phyloP scores from a whole-genome alignment of 2,113 vertebrate genomes.

The Pluvialis apricaria region DNA sequence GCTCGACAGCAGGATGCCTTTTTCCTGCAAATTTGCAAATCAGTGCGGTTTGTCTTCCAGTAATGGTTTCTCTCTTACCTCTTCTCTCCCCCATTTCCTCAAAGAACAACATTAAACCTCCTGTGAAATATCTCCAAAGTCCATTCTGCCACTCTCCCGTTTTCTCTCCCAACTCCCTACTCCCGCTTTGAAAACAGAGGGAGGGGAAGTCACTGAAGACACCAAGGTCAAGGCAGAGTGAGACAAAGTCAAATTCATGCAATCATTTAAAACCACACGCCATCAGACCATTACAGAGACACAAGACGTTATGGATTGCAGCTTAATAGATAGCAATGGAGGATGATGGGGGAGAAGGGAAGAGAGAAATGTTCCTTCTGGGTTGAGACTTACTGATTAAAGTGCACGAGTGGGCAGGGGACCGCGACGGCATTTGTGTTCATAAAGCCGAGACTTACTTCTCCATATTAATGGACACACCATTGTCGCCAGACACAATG shows the following conservation, averaged over 20 bases:
- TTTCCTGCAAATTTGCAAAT: neutral
- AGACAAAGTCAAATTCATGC: constrained; percentile 55
- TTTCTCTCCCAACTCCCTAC: neutral
- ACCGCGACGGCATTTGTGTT: neutral
- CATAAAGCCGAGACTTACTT: constrained; percentile 4
- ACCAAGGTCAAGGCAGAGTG: constrained; percentile 49
- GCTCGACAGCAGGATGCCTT: neutral
- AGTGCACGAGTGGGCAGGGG: constrained; percentile 25
- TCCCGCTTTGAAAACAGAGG: neutral
- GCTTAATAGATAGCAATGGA: constrained; percentile 35
- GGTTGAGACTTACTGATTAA: constrained; percentile 41
- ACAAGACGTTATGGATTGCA: constrained; percentile 14
- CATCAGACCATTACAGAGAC: constrained; percentile 33
- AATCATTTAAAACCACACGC: constrained; percentile 35
- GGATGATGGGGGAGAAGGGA: neutral
- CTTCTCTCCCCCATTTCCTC: neutral
- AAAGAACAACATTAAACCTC: neutral
- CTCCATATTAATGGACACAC: constrained; percentile 39
- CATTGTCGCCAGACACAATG: constrained; percentile 18
- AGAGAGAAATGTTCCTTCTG: constrained; percentile 24
- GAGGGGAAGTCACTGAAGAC: neutral
- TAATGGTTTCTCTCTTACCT: neutral
- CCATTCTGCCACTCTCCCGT: neutral
- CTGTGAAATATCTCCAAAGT: neutral
- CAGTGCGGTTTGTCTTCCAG: neutral